A percentile compares a stretch with the other conserved stretches of the same genome.
These are phyloP conservation scores for Asobara japonica DNA, from an alignment of 1,140 invertebrate genomes.

Conservation along the genomic window DNA sequence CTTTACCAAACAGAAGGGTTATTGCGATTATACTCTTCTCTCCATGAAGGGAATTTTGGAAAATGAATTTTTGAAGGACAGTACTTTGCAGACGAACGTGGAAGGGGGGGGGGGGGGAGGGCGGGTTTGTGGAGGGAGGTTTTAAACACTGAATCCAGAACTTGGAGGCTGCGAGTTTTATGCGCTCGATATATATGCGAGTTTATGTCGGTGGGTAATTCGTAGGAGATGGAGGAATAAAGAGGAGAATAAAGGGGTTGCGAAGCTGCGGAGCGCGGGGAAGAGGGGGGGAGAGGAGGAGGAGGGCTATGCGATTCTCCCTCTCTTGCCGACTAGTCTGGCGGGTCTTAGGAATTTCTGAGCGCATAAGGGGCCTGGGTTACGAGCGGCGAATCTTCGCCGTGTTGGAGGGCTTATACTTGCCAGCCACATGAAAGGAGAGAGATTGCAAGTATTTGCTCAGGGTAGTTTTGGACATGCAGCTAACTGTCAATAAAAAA, in stretches of 20 bases:
- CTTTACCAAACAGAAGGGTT: no score
- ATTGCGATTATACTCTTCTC: no score
- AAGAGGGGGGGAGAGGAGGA: background rate
- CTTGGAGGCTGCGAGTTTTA: conserved; percentile 52
- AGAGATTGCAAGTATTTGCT: conserved; percentile 8
- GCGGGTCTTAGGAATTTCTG: conserved; percentile 39
- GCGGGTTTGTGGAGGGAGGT: conserved; percentile 31
- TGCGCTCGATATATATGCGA: conserved; percentile 54
- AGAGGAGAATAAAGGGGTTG: background rate
- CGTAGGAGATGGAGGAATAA: conserved; percentile 11
- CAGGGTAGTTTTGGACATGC: background rate
- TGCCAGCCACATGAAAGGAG: conserved; percentile 14
- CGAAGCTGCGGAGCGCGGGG: background rate
- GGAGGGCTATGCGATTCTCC: background rate
- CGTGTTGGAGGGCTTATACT: conserved; percentile 1
- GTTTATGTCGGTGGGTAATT: conserved; percentile 58
- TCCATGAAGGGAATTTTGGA: background rate
- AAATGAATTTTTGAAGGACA: background rate
- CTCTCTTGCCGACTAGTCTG: background rate
- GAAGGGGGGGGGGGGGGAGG: no score
- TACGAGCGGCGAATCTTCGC: conserved; percentile 33
- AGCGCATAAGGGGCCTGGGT: conserved; percentile 28
- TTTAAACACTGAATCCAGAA: conserved; percentile 52
- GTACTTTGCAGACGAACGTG: background rate
- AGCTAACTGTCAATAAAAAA: no score